Evolutionary conservation across 2,888 invertebrate species (phyloP), one percentile per base, ranked within the genome.

Genomic region (Notodonta ziczac): DNA sequence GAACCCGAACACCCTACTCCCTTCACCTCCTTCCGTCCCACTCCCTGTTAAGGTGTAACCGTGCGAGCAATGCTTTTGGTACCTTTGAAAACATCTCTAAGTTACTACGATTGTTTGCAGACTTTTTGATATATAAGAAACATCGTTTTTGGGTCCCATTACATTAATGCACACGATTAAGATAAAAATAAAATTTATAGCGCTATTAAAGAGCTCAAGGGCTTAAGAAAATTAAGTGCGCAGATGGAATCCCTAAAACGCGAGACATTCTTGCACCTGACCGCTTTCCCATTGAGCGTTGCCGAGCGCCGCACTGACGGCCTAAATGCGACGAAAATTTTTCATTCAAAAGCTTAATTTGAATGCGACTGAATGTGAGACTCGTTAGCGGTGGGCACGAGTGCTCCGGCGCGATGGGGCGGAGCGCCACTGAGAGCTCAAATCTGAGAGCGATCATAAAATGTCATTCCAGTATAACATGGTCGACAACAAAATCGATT

Each of bases 351-450:
- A 83, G 80, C 83, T 81, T 83, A 83, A 85, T 86, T 88, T 84
- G 78, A 84, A 85, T 84, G 76, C 74, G 79, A 77, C 76, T 86
- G 84, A 88, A 88, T 86, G 82, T 82, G 78, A 68, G 73, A 73
- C 75, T 79, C 79, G 75, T 79, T 79, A 79, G 78, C 71, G 73
- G 67, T 73, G 62, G 54, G 63, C 59, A 68, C 61, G 56, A 69
- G 64, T 59, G 59, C 61, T 24, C 54, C 35, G 44, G 24, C 54
- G 56, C 55, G 24, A 51, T 16, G 24, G 56, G 53, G 5, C 12
- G 62, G 8, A 24, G 71, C 62, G 35, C 39, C 14, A 48, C 44
- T 54, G 63, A 13, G 5, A 62, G 73, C 65, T 5, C 35, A 35
- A 35, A 7, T 35, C 35, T 7, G 35, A 6, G 5, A 35, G 7